Conservation (phyloP, 2,113 vertebrate species). For the Parotia lawesii region DNA sequence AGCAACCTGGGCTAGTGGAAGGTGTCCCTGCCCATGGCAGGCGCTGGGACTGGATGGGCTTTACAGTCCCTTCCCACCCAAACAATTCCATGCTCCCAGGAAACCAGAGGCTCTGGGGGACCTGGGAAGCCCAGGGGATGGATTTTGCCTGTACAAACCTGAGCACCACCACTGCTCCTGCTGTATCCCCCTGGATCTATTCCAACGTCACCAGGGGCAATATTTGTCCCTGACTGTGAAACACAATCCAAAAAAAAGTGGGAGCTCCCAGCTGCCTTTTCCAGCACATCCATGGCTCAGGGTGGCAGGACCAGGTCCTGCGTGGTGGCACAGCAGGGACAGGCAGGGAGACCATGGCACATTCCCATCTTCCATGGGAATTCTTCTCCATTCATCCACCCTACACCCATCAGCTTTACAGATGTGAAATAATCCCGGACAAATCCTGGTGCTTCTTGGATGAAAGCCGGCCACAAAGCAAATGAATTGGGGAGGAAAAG, state of each 20-base stretch:
- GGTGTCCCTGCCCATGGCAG: not conserved
- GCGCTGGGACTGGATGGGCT: too few species aligned
- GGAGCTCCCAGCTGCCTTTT: not conserved
- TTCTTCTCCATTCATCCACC: not conserved
- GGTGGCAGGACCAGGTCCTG: not conserved
- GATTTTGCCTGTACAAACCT: not conserved
- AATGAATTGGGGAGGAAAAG: fast-evolving
- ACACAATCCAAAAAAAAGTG: not conserved
- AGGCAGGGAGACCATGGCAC: not conserved
- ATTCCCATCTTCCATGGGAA: not conserved
- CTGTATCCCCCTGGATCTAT: not conserved
- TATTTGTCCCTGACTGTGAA: not conserved
- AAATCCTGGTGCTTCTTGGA: not conserved
- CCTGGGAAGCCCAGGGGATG: not conserved
- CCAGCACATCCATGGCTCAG: not conserved
- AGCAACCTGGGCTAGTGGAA: not conserved
- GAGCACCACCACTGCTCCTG: not conserved
- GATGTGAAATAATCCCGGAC: not conserved
- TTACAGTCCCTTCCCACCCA: not conserved
- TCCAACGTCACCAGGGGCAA: not conserved
- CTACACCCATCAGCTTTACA: not conserved
- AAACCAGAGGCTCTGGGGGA: not conserved
- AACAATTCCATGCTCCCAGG: not conserved
- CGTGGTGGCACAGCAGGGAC: not conserved
- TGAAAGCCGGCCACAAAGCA: not conserved